A percentile compares a stretch with the other conserved stretches of the same genome.
Conservation (phyloP, 2,797 vertebrate genomes). For the Hirundo rustica region DNA sequence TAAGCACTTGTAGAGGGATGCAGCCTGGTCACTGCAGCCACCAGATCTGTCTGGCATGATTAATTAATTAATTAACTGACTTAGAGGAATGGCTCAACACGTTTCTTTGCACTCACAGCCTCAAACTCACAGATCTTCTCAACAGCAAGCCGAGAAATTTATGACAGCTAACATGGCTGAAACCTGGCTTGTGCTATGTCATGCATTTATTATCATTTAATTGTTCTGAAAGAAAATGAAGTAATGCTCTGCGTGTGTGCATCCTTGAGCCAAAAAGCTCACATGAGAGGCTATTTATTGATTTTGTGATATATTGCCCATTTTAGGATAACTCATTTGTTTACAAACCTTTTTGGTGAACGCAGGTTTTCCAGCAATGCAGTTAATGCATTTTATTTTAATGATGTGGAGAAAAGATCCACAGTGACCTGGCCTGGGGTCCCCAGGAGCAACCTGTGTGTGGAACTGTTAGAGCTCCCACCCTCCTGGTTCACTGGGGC, state of each 20-base stretch:
- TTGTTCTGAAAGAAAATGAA: background rate
- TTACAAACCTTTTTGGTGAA: background rate
- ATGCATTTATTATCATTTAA: background rate
- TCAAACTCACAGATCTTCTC: background rate
- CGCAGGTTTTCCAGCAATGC: background rate
- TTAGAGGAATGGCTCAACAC: background rate
- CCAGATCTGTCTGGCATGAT: background rate
- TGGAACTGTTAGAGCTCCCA: background rate
- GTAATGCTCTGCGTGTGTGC: background rate
- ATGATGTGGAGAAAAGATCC: background rate
- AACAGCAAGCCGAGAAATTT: background rate
- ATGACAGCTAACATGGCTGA: background rate
- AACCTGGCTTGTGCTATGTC: background rate
- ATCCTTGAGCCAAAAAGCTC: background rate
- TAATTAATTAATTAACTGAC: background rate
- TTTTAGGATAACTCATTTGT: background rate
- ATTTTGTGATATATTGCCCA: background rate
- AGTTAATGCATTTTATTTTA: background rate
- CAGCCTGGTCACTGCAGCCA: background rate
- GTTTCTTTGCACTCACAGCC: background rate
- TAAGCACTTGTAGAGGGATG: background rate
- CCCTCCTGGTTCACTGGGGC: background rate
- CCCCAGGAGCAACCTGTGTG: background rate
- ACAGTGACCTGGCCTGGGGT: fast-evolving
- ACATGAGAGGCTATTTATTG: background rate